Evolutionary conservation across 1,140 invertebrate genomes (phyloP).

Genomic region (Euschistus heros): DNA sequence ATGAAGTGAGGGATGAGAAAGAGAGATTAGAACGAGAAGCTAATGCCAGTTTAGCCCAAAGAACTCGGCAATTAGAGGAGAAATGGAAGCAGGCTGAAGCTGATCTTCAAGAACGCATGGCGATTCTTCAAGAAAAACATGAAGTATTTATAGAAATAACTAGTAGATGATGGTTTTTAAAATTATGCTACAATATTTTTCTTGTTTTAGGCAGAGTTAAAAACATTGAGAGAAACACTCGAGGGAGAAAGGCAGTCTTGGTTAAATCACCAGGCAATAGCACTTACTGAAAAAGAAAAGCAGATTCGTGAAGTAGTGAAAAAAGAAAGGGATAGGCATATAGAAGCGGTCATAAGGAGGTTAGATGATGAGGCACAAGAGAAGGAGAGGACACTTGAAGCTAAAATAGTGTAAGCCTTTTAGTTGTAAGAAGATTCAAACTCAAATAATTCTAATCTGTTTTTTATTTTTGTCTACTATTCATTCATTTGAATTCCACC

Average conservation of each 20-base stretch:
- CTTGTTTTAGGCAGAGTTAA: conserved; percentile 39
- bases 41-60: conserved; percentile 26
- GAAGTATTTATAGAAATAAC: conserved; percentile 18
- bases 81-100: conserved; percentile 23
- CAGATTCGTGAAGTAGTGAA: conserved; percentile 46
- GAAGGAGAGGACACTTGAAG: conserved; percentile 45
- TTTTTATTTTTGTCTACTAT: too few species aligned
- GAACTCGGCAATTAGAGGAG: conserved; percentile 27
- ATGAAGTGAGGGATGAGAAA: conserved; percentile 41
- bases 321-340: conserved; percentile 51
- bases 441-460: too few species aligned
- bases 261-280: conserved; percentile 41
- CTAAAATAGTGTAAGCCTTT: conserved; percentile 43
- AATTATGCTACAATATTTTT: background rate
- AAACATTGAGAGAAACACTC: conserved; percentile 42
- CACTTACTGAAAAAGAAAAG: conserved; percentile 45
- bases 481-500: too few species aligned
- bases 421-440: too few species aligned
- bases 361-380: conserved; percentile 47
- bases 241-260: conserved; percentile 45
- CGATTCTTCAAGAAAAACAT: conserved; percentile 23
- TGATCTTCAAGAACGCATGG: conserved; percentile 19
- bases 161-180: too few species aligned
- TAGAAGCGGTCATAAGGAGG: conserved; percentile 50
- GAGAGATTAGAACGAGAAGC: conserved; percentile 35